These are phyloP conservation scores for Sinopyrophorus schimmeli DNA, from an alignment of 2,888 invertebrate species.

Conservation along the genomic window DNA sequence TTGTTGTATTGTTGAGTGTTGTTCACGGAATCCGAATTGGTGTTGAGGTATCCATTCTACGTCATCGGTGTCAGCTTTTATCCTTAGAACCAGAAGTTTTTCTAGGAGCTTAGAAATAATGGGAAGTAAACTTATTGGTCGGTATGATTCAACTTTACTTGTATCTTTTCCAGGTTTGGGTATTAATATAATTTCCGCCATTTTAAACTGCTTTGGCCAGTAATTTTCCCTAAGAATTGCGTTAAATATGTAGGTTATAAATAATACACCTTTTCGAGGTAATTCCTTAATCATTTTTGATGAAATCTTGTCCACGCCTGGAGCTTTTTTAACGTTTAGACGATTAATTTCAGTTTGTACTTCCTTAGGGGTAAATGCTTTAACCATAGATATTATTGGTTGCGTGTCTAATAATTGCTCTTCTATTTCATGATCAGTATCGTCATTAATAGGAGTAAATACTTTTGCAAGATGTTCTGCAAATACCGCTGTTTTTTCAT, in stretches of 20 bases:
- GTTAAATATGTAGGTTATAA: neutral
- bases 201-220: conserved; percentile 1
- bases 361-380: neutral
- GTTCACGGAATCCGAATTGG: neutral
- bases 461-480: neutral
- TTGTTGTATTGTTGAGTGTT: neutral
- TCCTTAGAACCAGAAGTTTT: neutral
- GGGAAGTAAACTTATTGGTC: conserved; percentile 2
- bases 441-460: neutral
- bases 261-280: neutral
- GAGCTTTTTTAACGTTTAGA: neutral
- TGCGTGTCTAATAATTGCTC: neutral
- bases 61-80: neutral
- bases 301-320: neutral
- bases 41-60: neutral
- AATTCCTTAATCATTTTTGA: neutral
- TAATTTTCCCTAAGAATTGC: neutral
- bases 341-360: neutral
- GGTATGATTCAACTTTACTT: conserved; percentile 3
- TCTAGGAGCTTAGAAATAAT: conserved; percentile 1
- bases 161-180: conserved; percentile 12
- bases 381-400: neutral
- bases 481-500: neutral
- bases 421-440: neutral
- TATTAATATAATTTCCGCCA: conserved; percentile 2